Evolutionary conservation across 1,140 invertebrate genomes (phyloP), one percentile per base, ranked within the genome.

Genomic region (Ceratina japonica): DNA sequence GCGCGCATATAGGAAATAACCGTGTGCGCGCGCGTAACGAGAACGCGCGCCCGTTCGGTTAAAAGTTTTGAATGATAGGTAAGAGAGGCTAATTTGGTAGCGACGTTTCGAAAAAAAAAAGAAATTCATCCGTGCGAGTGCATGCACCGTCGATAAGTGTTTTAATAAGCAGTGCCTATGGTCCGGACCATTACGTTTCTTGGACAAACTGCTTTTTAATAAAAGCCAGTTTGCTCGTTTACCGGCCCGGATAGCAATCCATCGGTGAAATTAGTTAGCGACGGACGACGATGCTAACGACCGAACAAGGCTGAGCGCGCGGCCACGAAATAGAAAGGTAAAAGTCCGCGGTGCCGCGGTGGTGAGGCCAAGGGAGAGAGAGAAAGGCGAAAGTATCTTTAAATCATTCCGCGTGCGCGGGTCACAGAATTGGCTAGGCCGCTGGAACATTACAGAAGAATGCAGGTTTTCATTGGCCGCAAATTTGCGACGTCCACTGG

Each of bases 401-500:
- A 31, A 72, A 79, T 77, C 65, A 68, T 68, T 68, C 51, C 62
- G 52, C 63, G 16, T 18, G 18, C n/a, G 18, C n/a, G 62, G 63
- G 10, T 52, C 22, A 16, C 61, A 22, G 66, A 44, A 75, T 65
- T 52, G 59, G 31, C 24, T 56, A 58, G 52, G 22, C 54, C 54
- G 37, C 54, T 51, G 56, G 20, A 80, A 64, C 74, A 59, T 72
- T 64, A 76, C 37, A 44, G 73, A 82, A 69, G 75, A 74, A 77
- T 58, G 62, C 24, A 70, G 51, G 65, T 76, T 85, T 86, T 82
- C 72, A 80, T 86, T 24, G 73, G 80, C 59, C 37, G 66, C 77
- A 86, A 85, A 85, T 59, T 85, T 85, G 80, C 22, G 37, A 56
- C 15, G 69, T 85, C 83, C 80, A 85, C 69, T 78, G 84, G 80